A percentile compares a stretch with the other conserved stretches of the same genome.
Evolutionary conservation across 2,888 invertebrate species (phyloP).

Genomic region (Ceramica pisi): DNA sequence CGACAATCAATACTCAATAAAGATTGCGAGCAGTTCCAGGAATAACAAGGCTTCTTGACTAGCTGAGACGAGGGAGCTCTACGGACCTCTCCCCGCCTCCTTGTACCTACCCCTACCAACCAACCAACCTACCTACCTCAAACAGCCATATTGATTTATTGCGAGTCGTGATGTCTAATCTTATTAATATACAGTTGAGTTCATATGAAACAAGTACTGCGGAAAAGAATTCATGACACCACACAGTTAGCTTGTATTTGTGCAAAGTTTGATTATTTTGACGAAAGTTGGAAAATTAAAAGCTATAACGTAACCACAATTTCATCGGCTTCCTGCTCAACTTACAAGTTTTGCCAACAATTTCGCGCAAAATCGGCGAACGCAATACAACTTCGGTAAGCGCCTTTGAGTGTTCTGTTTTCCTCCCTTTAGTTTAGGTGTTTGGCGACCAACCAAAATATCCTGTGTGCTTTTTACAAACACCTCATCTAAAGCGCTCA

Average conservation of each 20-base stretch:
- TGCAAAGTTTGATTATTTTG: background rate
- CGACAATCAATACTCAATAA: constrained; percentile 52
- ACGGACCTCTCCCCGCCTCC: constrained; percentile 22
- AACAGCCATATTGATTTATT: constrained; percentile 46
- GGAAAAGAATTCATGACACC: background rate
- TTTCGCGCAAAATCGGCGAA: background rate
- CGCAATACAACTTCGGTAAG: background rate
- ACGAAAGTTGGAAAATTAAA: background rate
- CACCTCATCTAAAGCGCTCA: background rate
- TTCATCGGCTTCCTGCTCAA: background rate
- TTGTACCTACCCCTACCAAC: background rate
- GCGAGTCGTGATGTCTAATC: constrained; percentile 17
- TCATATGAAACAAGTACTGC: background rate
- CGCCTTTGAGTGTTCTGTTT: constrained; percentile 1
- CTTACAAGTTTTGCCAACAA: background rate
- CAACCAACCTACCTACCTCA: constrained; percentile 3
- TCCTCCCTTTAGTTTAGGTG: background rate
- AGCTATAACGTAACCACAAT: background rate
- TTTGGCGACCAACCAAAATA: constrained; percentile 13
- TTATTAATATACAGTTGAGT: background rate
- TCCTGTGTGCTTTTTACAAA: background rate
- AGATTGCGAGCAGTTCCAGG: constrained; percentile 52
- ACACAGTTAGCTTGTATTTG: too few species aligned
- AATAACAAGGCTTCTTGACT: constrained; percentile 40
- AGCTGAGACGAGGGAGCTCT: constrained; percentile 15